These are phyloP conservation scores for Geococcyx californianus DNA, from an alignment of 2,113 vertebrate genomes.

Conservation along the genomic window DNA sequence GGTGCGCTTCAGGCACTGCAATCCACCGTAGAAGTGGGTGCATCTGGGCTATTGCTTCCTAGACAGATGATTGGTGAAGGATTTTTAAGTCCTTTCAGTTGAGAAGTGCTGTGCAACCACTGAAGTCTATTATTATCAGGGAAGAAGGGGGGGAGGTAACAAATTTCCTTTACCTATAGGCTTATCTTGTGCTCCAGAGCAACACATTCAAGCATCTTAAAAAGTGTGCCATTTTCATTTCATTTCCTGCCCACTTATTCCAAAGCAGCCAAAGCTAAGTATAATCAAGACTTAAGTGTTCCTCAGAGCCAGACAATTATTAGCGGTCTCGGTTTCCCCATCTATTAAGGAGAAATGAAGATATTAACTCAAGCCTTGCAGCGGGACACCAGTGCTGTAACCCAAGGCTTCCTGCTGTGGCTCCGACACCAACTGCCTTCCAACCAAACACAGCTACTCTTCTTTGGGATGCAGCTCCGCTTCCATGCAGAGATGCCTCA, in stretches of 20 bases:
- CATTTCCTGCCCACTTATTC: constrained; percentile 56
- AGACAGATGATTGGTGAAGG: constrained; percentile 41
- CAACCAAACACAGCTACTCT: fast-evolving
- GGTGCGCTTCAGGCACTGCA: background rate
- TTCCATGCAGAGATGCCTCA: fast-evolving
- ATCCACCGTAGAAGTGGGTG: background rate
- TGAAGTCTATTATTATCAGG: constrained; percentile 46
- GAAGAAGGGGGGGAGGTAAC: background rate
- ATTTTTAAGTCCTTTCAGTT: constrained; percentile 15
- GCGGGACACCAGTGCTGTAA: background rate
- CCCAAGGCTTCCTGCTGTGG: background rate
- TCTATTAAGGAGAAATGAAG: background rate
- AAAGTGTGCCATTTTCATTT: constrained; percentile 28
- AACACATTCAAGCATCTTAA: background rate
- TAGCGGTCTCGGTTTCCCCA: background rate
- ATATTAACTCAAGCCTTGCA: constrained; percentile 8
- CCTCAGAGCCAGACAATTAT: constrained; percentile 46
- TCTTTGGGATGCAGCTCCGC: fast-evolving
- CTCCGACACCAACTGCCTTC: background rate
- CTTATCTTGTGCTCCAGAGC: constrained; percentile 53
- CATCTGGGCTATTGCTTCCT: constrained; percentile 29
- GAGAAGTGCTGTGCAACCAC: background rate
- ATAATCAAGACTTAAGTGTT: constrained; percentile 54
- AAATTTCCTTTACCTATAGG: constrained; percentile 49
- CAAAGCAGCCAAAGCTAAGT: constrained; percentile 44